phyloP scores from a whole-genome alignment of 2,113 vertebrate genomes.

The Phylloscopus whistleri region DNA sequence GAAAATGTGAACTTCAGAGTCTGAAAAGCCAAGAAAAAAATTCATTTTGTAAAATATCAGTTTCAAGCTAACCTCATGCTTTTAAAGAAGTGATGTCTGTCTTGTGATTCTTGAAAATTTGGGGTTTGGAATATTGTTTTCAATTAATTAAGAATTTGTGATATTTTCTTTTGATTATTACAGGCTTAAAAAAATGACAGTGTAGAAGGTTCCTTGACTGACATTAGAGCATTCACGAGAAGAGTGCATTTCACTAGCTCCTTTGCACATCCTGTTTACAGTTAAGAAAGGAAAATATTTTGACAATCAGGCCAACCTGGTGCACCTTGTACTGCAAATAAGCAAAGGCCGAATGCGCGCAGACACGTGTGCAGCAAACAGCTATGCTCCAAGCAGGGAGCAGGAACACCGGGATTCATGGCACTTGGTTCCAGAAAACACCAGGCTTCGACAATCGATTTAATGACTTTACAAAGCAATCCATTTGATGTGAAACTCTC shows the following conservation, averaged over 20 bases:
- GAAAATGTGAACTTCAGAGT: background rate
- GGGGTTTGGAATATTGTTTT: background rate
- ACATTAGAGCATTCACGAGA: background rate
- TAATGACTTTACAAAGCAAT: background rate
- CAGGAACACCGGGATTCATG: background rate
- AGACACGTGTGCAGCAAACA: background rate
- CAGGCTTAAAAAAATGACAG: background rate
- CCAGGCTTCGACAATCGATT: background rate
- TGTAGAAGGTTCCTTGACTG: background rate
- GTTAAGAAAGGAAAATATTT: background rate
- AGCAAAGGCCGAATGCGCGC: background rate
- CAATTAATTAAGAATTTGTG: background rate
- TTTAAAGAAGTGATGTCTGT: background rate
- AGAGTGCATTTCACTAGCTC: background rate
- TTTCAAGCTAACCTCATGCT: background rate
- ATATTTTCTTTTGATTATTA: background rate
- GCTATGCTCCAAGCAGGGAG: background rate
- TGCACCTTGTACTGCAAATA: background rate
- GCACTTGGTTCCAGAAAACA: background rate
- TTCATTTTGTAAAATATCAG: background rate
- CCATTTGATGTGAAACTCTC: background rate
- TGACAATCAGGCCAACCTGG: background rate
- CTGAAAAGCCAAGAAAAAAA: background rate
- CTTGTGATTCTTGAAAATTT: background rate
- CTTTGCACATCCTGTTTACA: background rate